Percentiles rank a stretch among this genome's conserved stretches.
These are phyloP conservation scores for Drosophila anomalata DNA, from an alignment of 2,888 invertebrate genomes.

Conservation along the genomic window DNA sequence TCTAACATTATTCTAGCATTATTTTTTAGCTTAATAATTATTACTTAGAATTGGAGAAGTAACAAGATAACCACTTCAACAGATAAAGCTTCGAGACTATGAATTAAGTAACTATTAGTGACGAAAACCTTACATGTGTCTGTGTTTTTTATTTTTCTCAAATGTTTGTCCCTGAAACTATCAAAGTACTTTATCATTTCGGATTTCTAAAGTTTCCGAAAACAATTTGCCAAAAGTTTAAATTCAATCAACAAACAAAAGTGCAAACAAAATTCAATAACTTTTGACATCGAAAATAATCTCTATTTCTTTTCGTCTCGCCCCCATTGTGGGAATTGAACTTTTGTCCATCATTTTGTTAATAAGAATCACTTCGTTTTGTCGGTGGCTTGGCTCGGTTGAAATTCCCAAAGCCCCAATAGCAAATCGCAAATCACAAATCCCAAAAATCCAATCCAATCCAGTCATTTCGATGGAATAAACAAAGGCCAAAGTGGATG, in stretches of 20 bases:
- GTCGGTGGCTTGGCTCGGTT: background rate
- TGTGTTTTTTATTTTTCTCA: too few relatives aligned
- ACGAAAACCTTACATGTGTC: too few relatives aligned
- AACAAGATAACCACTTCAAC: too few relatives aligned
- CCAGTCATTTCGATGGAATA: conserved; percentile 10
- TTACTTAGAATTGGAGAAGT: too few relatives aligned
- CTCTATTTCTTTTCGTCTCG: background rate
- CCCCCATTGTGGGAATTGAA: conserved; percentile 20
- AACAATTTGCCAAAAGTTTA: conserved; percentile 3
- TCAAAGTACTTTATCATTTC: too few relatives aligned
- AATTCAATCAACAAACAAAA: conserved; percentile 19
- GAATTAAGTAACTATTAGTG: too few relatives aligned
- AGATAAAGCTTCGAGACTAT: too few relatives aligned
- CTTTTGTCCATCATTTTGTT: conserved; percentile 50
- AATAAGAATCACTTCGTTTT: conserved; percentile 36
- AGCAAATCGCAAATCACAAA: conserved; percentile 23
- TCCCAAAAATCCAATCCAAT: conserved; percentile 25
- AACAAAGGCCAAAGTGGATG: conserved; percentile 37
- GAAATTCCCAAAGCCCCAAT: conserved; percentile 21
- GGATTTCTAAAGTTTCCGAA: background rate
- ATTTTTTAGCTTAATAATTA: too few relatives aligned
- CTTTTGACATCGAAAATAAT: conserved; percentile 10
- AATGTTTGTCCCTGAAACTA: too few relatives aligned
- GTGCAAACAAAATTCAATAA: conserved; percentile 40
- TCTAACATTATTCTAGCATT: too few relatives aligned